Conservation (phyloP, 2,888 invertebrate genomes). For the Oscheius sp. region DNA sequence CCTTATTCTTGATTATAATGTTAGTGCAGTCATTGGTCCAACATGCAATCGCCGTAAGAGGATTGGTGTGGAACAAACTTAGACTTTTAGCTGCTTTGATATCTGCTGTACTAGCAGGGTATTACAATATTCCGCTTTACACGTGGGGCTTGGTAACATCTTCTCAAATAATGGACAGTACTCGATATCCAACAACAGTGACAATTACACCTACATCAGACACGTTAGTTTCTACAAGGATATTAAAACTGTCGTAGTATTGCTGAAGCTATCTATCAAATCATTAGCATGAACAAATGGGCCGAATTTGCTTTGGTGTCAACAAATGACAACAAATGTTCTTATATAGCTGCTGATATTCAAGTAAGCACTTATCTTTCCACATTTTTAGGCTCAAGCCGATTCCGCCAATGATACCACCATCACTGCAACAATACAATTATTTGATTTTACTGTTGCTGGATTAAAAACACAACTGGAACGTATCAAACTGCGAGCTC, state of each 20-base stretch:
- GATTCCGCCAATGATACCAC: conserved; percentile 21
- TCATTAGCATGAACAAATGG: conserved; percentile 12
- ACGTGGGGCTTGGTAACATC: conserved; percentile 48
- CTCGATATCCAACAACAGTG: conserved; percentile 40
- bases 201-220: conserved; percentile 41
- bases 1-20: conserved; percentile 41
- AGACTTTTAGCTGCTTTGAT: conserved; percentile 38
- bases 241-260: neutral
- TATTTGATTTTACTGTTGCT: conserved; percentile 10
- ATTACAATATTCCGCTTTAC: conserved; percentile 45
- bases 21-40: conserved; percentile 51
- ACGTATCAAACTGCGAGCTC: conserved; percentile 7
- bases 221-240: conserved; percentile 33
- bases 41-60: conserved; percentile 39
- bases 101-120: conserved; percentile 39
- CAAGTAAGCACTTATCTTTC: neutral
- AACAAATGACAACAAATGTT: conserved; percentile 20
- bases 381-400: neutral
- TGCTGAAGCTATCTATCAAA: conserved; percentile 4
- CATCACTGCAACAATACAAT: conserved; percentile 6
- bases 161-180: conserved; percentile 36
- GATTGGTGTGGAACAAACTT: neutral
- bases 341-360: conserved; percentile 20
- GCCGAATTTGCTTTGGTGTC: conserved; percentile 13
- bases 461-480: conserved; percentile 6